Base-by-base conservation (phyloP, 2,888 invertebrate species). In the Coenonympha arcania region DNA sequence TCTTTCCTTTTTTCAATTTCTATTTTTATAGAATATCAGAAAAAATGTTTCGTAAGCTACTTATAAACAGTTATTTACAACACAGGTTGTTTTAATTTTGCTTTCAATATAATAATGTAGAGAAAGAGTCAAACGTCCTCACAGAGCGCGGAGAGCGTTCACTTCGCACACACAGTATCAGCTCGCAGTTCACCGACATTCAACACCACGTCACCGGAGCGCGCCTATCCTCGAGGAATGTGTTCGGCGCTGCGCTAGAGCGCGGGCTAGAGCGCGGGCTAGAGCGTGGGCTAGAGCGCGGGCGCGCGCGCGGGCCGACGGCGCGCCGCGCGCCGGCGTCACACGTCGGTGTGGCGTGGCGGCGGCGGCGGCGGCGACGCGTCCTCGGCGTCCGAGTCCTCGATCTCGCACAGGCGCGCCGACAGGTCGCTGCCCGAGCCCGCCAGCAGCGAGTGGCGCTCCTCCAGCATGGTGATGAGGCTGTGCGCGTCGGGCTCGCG, bases 391-490 rank as follows among this genome's bases (percentile, higher is more conserved):
- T 94, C 94, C 37, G 93, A 93, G 79, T 94, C 94, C 80, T 96
- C 96, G 69, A 97, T 95, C 87, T 96, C 96, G 88, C 96, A 96
- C 58, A 96, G 88, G 74, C 92, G 92, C 45, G 93, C 92, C 45
- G 96, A 96, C 62, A 95, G 87, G 81, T 95, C 95, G 80, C 96
- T 95, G 76, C 92, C 91, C 64, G 95, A 95, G 56, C 79, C 71
- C 54, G 59, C 93, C 60, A 93, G 87, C 63, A 93, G 84, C 37
- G 93, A 93, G 79, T 93, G 90, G 57, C 92, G 88, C 76, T 93
- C 94, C 72, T 91, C 90, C 52, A 92, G 83, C 72, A 91, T 90
- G 24, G 91, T 91, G 65, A 91, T 90, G 58, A 91, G 90, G 62
- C 91, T 91, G 64, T 89, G 88, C 55, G 90, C 89, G 75, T 91